Percentiles rank a stretch among this genome's conserved stretches.
phyloP scores from a whole-genome alignment of 2,113 vertebrate species.

The Calyptomena viridis region DNA sequence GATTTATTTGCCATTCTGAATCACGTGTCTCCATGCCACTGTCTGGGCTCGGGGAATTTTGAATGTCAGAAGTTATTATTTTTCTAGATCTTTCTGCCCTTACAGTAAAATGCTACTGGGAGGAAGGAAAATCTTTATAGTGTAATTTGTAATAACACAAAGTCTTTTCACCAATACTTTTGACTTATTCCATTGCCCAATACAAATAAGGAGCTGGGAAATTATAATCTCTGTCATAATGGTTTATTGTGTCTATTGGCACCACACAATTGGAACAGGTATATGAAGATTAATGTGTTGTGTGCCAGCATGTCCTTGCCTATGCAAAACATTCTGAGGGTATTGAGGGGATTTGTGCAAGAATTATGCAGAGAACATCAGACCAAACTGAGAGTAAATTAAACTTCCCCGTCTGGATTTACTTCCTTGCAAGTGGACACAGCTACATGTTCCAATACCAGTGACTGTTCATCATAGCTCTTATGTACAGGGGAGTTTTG shows the following conservation, averaged over 20 bases:
- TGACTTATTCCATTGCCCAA: neutral
- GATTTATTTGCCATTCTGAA: neutral
- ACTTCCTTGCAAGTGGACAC: neutral
- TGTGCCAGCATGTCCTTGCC: neutral
- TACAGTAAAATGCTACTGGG: neutral
- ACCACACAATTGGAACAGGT: neutral
- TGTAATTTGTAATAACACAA: neutral
- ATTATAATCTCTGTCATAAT: neutral
- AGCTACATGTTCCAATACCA: neutral
- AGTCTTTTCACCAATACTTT: neutral
- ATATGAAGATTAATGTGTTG: constrained; percentile 5
- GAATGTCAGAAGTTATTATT: neutral
- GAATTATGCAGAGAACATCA: neutral
- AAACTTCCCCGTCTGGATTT: constrained; percentile 22
- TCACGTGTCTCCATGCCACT: neutral
- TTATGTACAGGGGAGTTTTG: no score
- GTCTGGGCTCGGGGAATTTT: neutral
- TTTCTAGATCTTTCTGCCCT: neutral
- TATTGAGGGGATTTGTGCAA: neutral
- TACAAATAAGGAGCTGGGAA: neutral
- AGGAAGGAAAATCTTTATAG: neutral
- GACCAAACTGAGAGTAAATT: neutral
- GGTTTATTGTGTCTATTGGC: neutral
- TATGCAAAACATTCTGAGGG: neutral
- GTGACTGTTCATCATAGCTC: neutral